phyloP scores from a whole-genome alignment of 1,140 invertebrate genomes.

The Apis cerana region DNA sequence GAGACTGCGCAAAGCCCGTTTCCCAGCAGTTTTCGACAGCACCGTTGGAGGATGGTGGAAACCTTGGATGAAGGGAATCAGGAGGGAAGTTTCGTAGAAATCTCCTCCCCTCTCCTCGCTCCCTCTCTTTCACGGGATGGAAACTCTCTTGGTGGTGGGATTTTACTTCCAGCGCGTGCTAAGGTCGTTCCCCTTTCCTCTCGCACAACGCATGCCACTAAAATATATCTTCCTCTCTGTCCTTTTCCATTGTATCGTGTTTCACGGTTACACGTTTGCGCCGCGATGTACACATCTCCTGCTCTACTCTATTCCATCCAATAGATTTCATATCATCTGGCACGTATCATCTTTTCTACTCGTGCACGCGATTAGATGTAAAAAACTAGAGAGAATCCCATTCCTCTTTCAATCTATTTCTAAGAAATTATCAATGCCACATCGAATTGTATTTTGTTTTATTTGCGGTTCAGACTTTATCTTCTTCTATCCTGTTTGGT shows the following conservation, averaged over 20 bases:
- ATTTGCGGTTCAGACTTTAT: not conserved
- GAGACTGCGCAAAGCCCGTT: constrained; percentile 42
- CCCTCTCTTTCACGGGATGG: constrained; percentile 26
- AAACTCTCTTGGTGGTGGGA: constrained; percentile 3
- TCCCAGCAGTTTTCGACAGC: constrained; percentile 11
- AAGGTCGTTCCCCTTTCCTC: constrained; percentile 22
- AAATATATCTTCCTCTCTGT: constrained; percentile 13
- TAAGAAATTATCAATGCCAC: constrained; percentile 1
- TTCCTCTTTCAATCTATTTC: too few relatives aligned
- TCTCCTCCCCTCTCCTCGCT: not conserved
- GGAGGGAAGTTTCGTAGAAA: constrained; percentile 32
- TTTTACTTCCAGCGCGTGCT: constrained; percentile 14
- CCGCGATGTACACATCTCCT: not conserved
- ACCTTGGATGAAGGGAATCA: constrained; percentile 13
- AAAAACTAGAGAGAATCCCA: not conserved
- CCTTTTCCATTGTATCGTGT: constrained; percentile 19
- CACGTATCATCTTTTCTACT: constrained; percentile 14
- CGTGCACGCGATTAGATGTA: not conserved
- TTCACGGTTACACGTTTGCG: constrained; percentile 10
- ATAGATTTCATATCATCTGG: constrained; percentile 22
- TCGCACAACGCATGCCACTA: not conserved
- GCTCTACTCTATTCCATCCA: not conserved
- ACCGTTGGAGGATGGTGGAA: not conserved
- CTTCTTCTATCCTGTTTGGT: not conserved
- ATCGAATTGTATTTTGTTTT: not conserved